phyloP scores from a whole-genome alignment of 1,140 invertebrate species.

The Diplogasteroides magnus region DNA sequence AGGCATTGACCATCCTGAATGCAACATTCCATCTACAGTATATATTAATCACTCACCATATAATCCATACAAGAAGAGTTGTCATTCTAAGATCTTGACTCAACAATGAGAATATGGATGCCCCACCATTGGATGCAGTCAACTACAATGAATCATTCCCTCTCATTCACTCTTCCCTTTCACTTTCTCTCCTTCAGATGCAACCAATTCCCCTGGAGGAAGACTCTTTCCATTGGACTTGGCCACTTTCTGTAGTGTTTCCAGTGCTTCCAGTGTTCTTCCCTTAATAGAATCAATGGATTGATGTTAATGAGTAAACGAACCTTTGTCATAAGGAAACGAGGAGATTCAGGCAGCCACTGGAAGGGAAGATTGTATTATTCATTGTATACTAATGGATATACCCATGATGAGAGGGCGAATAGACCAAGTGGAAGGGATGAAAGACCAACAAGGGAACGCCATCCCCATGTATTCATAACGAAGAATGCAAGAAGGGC shows the following conservation, averaged over 20 bases:
- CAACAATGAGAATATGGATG: constrained; percentile 42
- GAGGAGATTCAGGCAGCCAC: constrained; percentile 88
- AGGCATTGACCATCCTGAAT: constrained; percentile 82
- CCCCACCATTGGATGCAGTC: constrained; percentile 45
- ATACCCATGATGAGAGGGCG: constrained; percentile 59
- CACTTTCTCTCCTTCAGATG: constrained; percentile 48
- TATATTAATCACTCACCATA: constrained; percentile 67
- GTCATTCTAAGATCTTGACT: constrained; percentile 66
- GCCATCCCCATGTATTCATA: constrained; percentile 84
- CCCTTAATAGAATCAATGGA: too few relatives aligned
- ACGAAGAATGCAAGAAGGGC: constrained; percentile 80
- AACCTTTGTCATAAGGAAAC: constrained; percentile 77
- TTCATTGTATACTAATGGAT: constrained; percentile 31
- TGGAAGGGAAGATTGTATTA: constrained; percentile 56
- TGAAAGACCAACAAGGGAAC: constrained; percentile 80
- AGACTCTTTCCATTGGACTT: constrained; percentile 81
- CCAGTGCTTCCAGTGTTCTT: constrained; percentile 75
- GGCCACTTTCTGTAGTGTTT: constrained; percentile 76
- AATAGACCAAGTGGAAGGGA: constrained; percentile 80
- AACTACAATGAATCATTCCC: too few relatives aligned
- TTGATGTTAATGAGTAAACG: too few relatives aligned
- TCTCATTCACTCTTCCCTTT: too few relatives aligned
- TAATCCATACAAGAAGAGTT: constrained; percentile 74
- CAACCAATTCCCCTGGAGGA: constrained; percentile 77
- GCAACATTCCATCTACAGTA: too few relatives aligned